Conservation (phyloP, 2,797 vertebrate species). For the Pelochelys cantorii region DNA sequence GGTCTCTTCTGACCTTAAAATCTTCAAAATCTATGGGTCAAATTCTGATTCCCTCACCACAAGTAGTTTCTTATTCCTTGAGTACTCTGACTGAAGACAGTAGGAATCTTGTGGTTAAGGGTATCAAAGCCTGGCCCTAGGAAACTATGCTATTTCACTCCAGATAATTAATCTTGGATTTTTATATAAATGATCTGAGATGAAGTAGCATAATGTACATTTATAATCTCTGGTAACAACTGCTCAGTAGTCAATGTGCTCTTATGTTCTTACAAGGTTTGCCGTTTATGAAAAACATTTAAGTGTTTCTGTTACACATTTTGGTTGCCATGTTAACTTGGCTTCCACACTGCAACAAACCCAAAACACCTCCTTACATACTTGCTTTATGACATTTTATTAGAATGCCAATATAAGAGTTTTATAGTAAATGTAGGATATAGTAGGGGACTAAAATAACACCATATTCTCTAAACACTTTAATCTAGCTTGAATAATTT, state of each 20-base stretch:
- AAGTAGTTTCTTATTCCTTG: not conserved
- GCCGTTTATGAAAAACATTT: conserved; percentile 78
- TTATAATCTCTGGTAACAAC: conserved; percentile 36
- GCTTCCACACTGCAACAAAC: conserved; percentile 82
- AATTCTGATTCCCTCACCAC: not conserved
- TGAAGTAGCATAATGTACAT: conserved; percentile 27
- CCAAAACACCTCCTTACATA: conserved; percentile 87
- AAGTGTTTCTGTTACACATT: conserved; percentile 84
- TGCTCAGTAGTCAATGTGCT: conserved; percentile 62
- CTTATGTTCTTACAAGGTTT: conserved; percentile 68
- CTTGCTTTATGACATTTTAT: conserved; percentile 86
- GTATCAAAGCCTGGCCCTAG: not conserved
- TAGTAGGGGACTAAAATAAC: conserved; percentile 87
- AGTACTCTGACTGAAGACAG: not conserved
- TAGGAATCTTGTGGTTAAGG: not conserved
- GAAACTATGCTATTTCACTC: conserved; percentile 11
- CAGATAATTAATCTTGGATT: conserved; percentile 10
- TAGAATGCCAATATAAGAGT: conserved; percentile 84
- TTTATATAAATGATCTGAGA: conserved; percentile 19
- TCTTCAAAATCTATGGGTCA: conserved; percentile 8
- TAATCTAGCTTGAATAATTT: conserved; percentile 86
- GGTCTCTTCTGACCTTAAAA: not conserved
- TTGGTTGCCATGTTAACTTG: conserved; percentile 86
- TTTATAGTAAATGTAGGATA: conserved; percentile 84
- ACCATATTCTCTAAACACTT: conserved; percentile 81